Percentiles rank a stretch among this genome's conserved stretches.
These are phyloP conservation scores for Moxostoma hubbsi DNA, from an alignment of 2,797 vertebrate species.

Conservation along the genomic window DNA sequence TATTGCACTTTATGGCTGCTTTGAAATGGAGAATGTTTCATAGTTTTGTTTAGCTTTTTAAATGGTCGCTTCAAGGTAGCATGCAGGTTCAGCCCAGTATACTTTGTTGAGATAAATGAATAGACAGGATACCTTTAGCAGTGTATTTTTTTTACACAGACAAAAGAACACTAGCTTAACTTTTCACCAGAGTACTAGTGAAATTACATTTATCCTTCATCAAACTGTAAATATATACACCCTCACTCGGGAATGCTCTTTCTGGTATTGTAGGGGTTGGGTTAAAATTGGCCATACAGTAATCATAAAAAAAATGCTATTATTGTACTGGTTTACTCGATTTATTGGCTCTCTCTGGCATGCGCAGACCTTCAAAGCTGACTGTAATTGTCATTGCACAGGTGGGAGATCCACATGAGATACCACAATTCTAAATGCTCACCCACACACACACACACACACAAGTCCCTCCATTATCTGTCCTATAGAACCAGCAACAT, in stretches of 20 bases:
- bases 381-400: slow-evolving; percentile 18
- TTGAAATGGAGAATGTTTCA: not conserved
- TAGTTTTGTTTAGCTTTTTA: not conserved
- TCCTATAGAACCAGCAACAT: not conserved
- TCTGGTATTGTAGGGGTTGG: not conserved
- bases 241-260: not conserved
- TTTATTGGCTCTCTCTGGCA: slow-evolving; percentile 16
- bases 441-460: not conserved
- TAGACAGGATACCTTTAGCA: no score
- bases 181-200: no score
- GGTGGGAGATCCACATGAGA: slow-evolving; percentile 12
- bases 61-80: not conserved
- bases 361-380: slow-evolving; percentile 23
- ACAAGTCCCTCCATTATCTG: not conserved
- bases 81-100: not conserved
- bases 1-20: not conserved
- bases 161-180: not conserved
- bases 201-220: not conserved
- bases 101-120: not conserved
- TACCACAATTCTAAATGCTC: slow-evolving; percentile 14
- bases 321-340: not conserved
- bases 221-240: not conserved
- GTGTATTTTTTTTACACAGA: not conserved
- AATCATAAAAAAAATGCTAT: slow-evolving; percentile 9
- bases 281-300: not conserved